phyloP scores from a whole-genome alignment of 2,888 invertebrate genomes.

The Tricholauxania praeusta region DNA sequence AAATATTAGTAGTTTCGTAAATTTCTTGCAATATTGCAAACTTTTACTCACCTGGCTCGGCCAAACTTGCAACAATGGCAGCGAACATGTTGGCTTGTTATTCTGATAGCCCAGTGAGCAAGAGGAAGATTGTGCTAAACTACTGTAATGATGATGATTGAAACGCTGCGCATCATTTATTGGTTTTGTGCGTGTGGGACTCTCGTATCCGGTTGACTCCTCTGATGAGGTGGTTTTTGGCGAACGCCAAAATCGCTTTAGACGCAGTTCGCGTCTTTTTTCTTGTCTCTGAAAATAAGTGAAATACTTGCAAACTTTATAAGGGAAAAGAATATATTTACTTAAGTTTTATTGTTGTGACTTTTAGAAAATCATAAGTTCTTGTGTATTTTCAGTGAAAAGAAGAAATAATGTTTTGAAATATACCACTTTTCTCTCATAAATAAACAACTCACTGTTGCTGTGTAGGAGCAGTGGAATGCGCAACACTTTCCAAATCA shows the following conservation, averaged over 20 bases:
- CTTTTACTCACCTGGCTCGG: slow-evolving; percentile 71
- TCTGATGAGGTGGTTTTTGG: slow-evolving; percentile 68
- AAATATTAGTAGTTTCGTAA: too few relatives aligned
- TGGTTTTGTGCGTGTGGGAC: slow-evolving; percentile 66
- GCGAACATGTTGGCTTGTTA: slow-evolving; percentile 70
- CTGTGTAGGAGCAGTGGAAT: not conserved
- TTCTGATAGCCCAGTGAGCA: slow-evolving; percentile 48
- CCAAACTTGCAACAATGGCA: slow-evolving; percentile 76
- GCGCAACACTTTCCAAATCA: slow-evolving; percentile 3
- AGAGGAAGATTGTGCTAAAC: slow-evolving; percentile 54
- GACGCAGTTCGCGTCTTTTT: slow-evolving; percentile 69
- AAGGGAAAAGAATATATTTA: too few relatives aligned
- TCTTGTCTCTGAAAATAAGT: slow-evolving; percentile 65
- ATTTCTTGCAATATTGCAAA: too few relatives aligned
- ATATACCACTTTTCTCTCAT: not conserved
- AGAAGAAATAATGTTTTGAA: too few relatives aligned
- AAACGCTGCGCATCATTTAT: slow-evolving; percentile 65
- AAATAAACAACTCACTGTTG: not conserved
- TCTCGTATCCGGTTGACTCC: slow-evolving; percentile 70
- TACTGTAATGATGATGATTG: slow-evolving; percentile 63
- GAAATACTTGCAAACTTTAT: not conserved
- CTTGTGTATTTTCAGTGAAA: too few relatives aligned
- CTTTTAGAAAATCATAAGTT: too few relatives aligned
- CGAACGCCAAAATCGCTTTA: slow-evolving; percentile 69
- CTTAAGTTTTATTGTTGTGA: too few relatives aligned